These are phyloP conservation scores for Cataglyphis cursor DNA, from an alignment of 2,888 invertebrate species.

Conservation along the genomic window DNA sequence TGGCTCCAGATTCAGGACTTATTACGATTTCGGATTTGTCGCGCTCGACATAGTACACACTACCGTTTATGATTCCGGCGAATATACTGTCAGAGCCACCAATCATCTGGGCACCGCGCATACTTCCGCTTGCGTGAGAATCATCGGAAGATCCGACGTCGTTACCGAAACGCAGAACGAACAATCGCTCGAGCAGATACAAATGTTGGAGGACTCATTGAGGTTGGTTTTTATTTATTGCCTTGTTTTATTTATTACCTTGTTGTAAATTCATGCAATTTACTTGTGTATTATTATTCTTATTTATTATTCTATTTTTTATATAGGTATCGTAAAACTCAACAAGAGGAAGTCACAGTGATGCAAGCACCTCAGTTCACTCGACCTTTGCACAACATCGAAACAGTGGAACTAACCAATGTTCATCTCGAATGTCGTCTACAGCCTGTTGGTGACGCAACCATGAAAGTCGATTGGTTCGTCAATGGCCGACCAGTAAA, in stretches of 20 bases:
- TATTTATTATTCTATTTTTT: not conserved
- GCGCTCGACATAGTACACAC: slow-evolving; percentile 98
- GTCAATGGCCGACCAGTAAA: slow-evolving; percentile 97
- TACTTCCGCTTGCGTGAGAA: slow-evolving; percentile 95
- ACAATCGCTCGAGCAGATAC: slow-evolving; percentile 96
- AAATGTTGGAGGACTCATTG: slow-evolving; percentile 94
- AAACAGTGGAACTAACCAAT: slow-evolving; percentile 96
- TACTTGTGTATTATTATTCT: not conserved
- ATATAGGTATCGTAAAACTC: slow-evolving; percentile 89
- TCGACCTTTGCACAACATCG: slow-evolving; percentile 94
- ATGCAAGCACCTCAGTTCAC: slow-evolving; percentile 96
- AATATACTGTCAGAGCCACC: slow-evolving; percentile 97
- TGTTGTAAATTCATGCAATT: not conserved
- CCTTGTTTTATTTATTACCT: not conserved
- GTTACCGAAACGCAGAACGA: slow-evolving; percentile 97
- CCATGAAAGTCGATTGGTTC: slow-evolving; percentile 98
- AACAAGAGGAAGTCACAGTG: slow-evolving; percentile 93
- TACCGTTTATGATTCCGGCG: slow-evolving; percentile 97
- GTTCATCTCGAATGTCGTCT: slow-evolving; percentile 97
- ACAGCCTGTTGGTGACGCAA: slow-evolving; percentile 96
- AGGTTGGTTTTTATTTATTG: slow-evolving; percentile 81
- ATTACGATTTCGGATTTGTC: slow-evolving; percentile 99
- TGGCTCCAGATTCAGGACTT: slow-evolving; percentile 96
- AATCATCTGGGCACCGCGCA: slow-evolving; percentile 97
- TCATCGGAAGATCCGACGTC: slow-evolving; percentile 93